These are phyloP conservation scores for Nyctalus aviator DNA, from an alignment of 2,797 vertebrate genomes.

Conservation along the genomic window DNA sequence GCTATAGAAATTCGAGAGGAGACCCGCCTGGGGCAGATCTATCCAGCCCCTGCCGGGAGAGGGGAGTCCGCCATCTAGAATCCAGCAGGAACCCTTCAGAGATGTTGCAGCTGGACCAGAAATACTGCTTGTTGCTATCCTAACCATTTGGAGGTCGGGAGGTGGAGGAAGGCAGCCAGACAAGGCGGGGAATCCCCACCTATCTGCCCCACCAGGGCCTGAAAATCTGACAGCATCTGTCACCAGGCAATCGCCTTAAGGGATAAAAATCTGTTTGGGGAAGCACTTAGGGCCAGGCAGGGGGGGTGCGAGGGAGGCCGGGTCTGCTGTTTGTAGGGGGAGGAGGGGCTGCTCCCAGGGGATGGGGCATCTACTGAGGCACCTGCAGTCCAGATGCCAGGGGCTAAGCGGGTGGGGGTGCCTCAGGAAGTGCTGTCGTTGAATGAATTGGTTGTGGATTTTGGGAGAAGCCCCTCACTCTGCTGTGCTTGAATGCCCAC, in stretches of 20 bases:
- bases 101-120: conserved; percentile 52
- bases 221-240: conserved; percentile 63
- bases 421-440: background rate
- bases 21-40: background rate
- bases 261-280: conserved; percentile 32
- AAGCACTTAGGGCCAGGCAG: conserved; percentile 42
- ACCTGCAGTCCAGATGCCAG: background rate
- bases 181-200: conserved; percentile 48
- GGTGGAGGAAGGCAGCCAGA: conserved; percentile 32
- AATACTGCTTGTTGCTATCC: background rate
- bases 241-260: conserved; percentile 68
- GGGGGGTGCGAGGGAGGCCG: background rate
- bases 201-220: background rate
- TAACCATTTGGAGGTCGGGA: background rate
- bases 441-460: background rate
- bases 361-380: background rate
- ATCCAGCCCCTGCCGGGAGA: background rate
- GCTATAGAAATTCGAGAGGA: background rate
- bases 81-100: background rate
- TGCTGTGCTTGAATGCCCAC: background rate
- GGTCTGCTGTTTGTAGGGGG: conserved; percentile 15
- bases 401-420: no score
- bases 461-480: background rate
- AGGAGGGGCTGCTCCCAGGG: background rate
- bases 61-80: background rate